Conservation (phyloP, 2,113 vertebrate genomes). For the Tragelaphus buxtoni region DNA sequence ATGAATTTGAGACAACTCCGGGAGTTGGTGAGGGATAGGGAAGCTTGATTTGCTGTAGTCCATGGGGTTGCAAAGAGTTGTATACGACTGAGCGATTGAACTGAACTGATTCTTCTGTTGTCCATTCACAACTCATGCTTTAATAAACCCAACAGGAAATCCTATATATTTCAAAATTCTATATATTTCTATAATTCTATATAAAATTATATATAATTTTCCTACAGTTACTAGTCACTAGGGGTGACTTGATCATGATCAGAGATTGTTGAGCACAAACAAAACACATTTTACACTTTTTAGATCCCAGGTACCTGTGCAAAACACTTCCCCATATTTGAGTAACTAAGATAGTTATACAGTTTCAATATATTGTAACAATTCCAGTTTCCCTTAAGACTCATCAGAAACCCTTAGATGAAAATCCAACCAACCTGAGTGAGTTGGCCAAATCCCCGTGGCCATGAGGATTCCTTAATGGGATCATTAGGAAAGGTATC, state of each 20-base stretch:
- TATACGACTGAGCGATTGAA: accelerated
- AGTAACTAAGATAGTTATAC: neutral
- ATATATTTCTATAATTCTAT: neutral
- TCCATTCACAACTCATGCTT: neutral
- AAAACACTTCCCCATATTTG: neutral
- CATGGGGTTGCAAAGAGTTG: neutral
- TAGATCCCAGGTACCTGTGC: neutral
- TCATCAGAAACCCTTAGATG: neutral
- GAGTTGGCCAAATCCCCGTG: constrained; percentile 88
- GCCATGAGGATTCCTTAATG: constrained; percentile 85
- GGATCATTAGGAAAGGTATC: constrained; percentile 86
- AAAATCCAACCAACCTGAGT: constrained; percentile 81
- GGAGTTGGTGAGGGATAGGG: neutral
- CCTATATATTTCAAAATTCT: neutral
- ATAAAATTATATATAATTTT: neutral
- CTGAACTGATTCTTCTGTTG: neutral
- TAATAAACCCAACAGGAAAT: neutral
- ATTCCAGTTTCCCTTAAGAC: neutral
- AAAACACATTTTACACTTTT: neutral
- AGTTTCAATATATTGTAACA: neutral
- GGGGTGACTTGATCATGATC: neutral
- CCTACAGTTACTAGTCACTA: neutral
- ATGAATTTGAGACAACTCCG: neutral
- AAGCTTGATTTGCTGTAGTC: neutral
- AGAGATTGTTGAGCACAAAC: neutral